Percentiles rank a stretch among this genome's conserved stretches.
phyloP scores from a whole-genome alignment of 2,797 vertebrate genomes.

The Cyclura pinguis region DNA sequence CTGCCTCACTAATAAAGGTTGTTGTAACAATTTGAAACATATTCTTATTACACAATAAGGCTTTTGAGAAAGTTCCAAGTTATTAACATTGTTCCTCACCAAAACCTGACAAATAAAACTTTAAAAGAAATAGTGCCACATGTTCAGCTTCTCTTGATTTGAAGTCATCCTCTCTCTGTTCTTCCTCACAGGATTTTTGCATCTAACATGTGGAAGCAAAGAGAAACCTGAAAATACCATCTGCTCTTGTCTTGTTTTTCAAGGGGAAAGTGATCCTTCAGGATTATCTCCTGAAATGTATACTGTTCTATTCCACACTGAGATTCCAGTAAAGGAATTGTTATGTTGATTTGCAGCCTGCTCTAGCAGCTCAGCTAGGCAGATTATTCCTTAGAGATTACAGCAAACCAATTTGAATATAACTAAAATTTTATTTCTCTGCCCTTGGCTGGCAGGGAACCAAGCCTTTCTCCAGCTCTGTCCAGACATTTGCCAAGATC shows the following conservation, averaged over 20 bases:
- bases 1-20: background rate
- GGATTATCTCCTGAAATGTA: background rate
- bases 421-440: slow-evolving; percentile 6
- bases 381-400: background rate
- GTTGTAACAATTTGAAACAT: background rate
- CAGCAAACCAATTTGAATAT: background rate
- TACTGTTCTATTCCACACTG: background rate
- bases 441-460: background rate
- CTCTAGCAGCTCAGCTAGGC: background rate
- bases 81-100: background rate
- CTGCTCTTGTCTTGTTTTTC: background rate
- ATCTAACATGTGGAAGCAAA: background rate
- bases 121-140: background rate
- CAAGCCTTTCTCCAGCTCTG: background rate
- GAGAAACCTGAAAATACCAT: slow-evolving; percentile 3
- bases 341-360: background rate
- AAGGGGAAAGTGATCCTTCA: background rate
- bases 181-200: background rate
- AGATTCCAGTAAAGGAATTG: background rate
- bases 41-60: background rate
- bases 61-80: background rate
- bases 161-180: background rate
- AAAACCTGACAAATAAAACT: background rate
- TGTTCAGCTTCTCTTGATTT: background rate
- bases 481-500: background rate